These are phyloP conservation scores for Rhabditoides inermis DNA, from an alignment of 2,888 invertebrate genomes.

Conservation along the genomic window DNA sequence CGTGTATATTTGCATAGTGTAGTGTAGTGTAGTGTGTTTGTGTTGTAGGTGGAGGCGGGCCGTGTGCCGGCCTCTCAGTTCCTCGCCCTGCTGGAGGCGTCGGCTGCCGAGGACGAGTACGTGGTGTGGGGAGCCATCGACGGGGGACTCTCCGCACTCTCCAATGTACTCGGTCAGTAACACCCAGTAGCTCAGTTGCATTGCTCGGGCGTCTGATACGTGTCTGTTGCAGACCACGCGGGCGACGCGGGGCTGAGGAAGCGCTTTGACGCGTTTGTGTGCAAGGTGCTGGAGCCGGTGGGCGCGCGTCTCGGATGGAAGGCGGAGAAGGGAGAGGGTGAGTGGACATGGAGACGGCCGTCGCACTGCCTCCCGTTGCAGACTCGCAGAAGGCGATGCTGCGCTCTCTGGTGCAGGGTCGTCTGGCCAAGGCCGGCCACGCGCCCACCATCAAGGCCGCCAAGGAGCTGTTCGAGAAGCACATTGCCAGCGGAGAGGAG, in stretches of 20 bases:
- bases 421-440: slow-evolving; percentile 38
- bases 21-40: neutral
- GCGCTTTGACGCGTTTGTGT: slow-evolving; percentile 33
- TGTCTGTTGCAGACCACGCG: too few species aligned
- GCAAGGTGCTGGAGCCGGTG: slow-evolving; percentile 32
- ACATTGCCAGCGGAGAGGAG: slow-evolving; percentile 26
- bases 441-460: slow-evolving; percentile 35
- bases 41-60: slow-evolving; percentile 63
- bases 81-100: slow-evolving; percentile 69
- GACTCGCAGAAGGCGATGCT: slow-evolving; percentile 29
- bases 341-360: too few species aligned
- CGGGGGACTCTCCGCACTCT: slow-evolving; percentile 17
- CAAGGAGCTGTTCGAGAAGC: slow-evolving; percentile 27
- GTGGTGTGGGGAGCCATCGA: slow-evolving; percentile 72
- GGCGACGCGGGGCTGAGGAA: too few species aligned
- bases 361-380: too few species aligned
- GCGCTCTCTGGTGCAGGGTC: slow-evolving; percentile 27
- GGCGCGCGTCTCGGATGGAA: slow-evolving; percentile 37
- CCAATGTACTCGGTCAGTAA: slow-evolving; percentile 18
- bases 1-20: too few species aligned
- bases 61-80: slow-evolving; percentile 71
- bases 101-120: slow-evolving; percentile 78
- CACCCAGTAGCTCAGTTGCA: neutral
- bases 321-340: slow-evolving; percentile 31
- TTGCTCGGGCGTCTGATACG: neutral